These are phyloP conservation scores for Reticulitermes lucifugus DNA, from an alignment of 2,888 invertebrate genomes.

Conservation along the genomic window DNA sequence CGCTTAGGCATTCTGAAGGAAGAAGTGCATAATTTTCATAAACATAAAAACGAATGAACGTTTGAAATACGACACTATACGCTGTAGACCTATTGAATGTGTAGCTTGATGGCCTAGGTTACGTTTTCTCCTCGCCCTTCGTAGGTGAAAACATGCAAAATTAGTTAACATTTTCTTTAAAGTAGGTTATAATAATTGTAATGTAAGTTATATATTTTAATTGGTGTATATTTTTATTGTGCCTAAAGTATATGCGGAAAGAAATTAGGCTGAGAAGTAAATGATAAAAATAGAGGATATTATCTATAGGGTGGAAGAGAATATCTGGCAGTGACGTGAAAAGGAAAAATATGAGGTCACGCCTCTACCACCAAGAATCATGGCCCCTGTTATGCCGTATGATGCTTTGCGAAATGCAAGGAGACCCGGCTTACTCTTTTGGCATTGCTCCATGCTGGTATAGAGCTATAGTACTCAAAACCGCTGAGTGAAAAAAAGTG, in stretches of 20 bases:
- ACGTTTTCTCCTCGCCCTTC: no score
- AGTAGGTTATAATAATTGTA: not conserved
- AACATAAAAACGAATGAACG: no score
- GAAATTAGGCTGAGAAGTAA: not conserved
- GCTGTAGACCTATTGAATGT: no score
- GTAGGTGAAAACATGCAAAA: no score
- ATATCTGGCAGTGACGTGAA: constrained; percentile 49
- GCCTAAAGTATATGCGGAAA: not conserved
- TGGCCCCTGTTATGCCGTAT: constrained; percentile 32
- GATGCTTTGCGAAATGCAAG: constrained; percentile 24
- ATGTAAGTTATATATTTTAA: not conserved
- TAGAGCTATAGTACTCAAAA: constrained; percentile 38
- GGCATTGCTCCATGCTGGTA: constrained; percentile 36
- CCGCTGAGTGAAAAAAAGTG: not conserved
- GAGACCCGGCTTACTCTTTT: constrained; percentile 3
- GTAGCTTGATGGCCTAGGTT: no score
- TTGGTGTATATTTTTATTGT: not conserved
- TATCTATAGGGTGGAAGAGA: constrained; percentile 16
- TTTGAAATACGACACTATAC: no score
- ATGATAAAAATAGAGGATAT: not conserved
- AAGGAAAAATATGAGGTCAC: constrained; percentile 50
- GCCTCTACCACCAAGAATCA: constrained; percentile 44
- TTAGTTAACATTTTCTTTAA: no score
- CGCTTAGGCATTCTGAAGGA: no score
- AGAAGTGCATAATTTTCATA: no score